phyloP scores from a whole-genome alignment of 1,140 invertebrate genomes.

The Eupeodes corollae region DNA sequence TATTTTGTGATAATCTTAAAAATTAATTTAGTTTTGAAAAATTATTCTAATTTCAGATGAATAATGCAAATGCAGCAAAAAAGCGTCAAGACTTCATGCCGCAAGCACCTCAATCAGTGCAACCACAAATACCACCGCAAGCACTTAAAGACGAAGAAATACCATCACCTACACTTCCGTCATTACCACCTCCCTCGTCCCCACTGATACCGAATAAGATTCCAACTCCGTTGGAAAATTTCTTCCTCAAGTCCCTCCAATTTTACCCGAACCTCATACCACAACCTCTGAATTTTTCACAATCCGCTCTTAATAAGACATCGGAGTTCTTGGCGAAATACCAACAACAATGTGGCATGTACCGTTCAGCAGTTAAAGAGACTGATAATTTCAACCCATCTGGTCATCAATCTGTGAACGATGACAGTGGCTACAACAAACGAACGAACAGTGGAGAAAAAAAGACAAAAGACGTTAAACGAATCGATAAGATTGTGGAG shows the following conservation, averaged over 20 bases:
- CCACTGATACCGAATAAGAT: slow-evolving; percentile 21
- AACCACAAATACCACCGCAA: slow-evolving; percentile 7
- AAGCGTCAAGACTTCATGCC: not conserved
- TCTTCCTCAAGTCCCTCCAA: slow-evolving; percentile 33
- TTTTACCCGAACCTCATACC: slow-evolving; percentile 33
- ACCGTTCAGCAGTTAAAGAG: slow-evolving; percentile 17
- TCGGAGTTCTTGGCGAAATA: slow-evolving; percentile 32
- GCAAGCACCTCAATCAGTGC: not conserved
- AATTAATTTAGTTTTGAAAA: slow-evolving; percentile 9
- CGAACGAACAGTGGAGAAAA: not conserved
- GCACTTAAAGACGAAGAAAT: not conserved
- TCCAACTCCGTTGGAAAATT: slow-evolving; percentile 27
- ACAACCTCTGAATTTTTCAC: slow-evolving; percentile 33
- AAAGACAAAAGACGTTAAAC: slow-evolving; percentile 25
- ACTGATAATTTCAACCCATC: slow-evolving; percentile 8
- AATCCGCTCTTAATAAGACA: slow-evolving; percentile 32
- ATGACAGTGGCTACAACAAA: not conserved
- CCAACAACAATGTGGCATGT: slow-evolving; percentile 30
- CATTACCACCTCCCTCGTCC: slow-evolving; percentile 13
- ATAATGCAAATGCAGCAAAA: slow-evolving; percentile 11
- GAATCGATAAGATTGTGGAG: slow-evolving; percentile 31
- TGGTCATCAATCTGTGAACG: not conserved
- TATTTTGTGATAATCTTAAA: not conserved
- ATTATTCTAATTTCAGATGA: slow-evolving; percentile 16
- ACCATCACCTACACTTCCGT: slow-evolving; percentile 4